A percentile compares a stretch with the other conserved stretches of the same genome.
These are phyloP conservation scores for Tinamus guttatus DNA, from an alignment of 2,113 vertebrate genomes.

Conservation along the genomic window DNA sequence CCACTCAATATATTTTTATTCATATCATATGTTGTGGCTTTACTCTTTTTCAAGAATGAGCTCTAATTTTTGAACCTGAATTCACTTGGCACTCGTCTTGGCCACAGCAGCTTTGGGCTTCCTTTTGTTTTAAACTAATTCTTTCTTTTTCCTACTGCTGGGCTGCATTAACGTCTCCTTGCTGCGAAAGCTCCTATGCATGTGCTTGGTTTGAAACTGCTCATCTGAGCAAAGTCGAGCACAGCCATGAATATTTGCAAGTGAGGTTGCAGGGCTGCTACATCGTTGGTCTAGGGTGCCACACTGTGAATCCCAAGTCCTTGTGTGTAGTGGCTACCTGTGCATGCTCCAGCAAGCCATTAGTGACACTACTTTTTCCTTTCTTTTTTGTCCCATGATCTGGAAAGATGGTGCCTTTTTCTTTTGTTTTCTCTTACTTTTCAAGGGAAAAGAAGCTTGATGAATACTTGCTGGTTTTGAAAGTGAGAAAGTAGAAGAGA, in stretches of 20 bases:
- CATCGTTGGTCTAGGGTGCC: neutral
- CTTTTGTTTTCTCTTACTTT: neutral
- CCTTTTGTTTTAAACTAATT: slow-evolving; percentile 66
- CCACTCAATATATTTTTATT: slow-evolving; percentile 62
- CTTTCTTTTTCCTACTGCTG: slow-evolving; percentile 43
- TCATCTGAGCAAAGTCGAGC: neutral
- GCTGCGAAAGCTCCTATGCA: neutral
- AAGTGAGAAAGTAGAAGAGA: neutral
- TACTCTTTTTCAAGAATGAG: slow-evolving; percentile 56
- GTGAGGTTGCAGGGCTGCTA: neutral
- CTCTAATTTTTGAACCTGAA: slow-evolving; percentile 66
- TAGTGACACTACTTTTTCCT: neutral
- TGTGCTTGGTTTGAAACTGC: slow-evolving; percentile 6
- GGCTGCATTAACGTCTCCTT: neutral
- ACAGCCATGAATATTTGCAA: neutral
- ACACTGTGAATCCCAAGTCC: neutral
- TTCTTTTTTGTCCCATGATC: neutral
- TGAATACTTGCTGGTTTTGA: neutral
- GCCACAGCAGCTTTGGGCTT: slow-evolving; percentile 19
- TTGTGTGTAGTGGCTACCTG: neutral
- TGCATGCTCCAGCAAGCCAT: fast-evolving
- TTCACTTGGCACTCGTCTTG: slow-evolving; percentile 36
- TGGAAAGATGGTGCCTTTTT: neutral
- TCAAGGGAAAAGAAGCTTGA: neutral
- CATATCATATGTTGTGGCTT: slow-evolving; percentile 57